Evolutionary conservation across 2,797 vertebrate species (phyloP).

Genomic region (Chlorospingus flavigularis): DNA sequence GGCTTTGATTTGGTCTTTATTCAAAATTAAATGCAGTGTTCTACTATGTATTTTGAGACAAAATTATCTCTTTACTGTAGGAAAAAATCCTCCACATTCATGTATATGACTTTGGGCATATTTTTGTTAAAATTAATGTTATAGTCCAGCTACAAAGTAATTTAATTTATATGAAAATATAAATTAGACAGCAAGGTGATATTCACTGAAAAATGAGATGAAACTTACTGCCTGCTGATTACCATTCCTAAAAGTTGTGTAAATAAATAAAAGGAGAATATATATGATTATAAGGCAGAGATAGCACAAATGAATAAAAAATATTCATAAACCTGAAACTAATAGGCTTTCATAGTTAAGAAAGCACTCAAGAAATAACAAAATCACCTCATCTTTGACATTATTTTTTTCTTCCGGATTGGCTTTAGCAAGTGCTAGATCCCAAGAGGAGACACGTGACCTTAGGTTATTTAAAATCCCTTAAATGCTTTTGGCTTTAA

Average conservation of each 20-base stretch:
- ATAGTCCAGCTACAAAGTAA: not conserved
- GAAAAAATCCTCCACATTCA: rapidly evolving
- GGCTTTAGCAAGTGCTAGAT: not conserved
- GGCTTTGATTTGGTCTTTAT: not conserved
- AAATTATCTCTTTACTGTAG: not conserved
- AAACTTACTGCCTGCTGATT: not conserved
- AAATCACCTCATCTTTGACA: not conserved
- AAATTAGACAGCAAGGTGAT: not conserved
- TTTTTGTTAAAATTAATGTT: not conserved
- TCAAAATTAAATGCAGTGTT: not conserved
- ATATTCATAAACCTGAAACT: not conserved
- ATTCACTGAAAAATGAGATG: not conserved
- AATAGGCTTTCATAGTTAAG: not conserved
- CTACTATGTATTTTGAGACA: not conserved
- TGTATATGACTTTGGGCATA: not conserved
- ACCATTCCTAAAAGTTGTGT: not conserved
- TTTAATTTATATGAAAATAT: not conserved
- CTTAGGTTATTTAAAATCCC: not conserved
- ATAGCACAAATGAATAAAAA: not conserved
- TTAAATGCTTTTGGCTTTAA: not conserved
- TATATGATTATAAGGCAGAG: not conserved
- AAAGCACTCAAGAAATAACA: not conserved
- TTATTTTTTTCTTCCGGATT: not conserved
- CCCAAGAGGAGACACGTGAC: not conserved
- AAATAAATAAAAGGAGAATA: not conserved